These are phyloP conservation scores for Hemicordylus capensis DNA, from an alignment of 2,113 vertebrate species.

Conservation along the genomic window DNA sequence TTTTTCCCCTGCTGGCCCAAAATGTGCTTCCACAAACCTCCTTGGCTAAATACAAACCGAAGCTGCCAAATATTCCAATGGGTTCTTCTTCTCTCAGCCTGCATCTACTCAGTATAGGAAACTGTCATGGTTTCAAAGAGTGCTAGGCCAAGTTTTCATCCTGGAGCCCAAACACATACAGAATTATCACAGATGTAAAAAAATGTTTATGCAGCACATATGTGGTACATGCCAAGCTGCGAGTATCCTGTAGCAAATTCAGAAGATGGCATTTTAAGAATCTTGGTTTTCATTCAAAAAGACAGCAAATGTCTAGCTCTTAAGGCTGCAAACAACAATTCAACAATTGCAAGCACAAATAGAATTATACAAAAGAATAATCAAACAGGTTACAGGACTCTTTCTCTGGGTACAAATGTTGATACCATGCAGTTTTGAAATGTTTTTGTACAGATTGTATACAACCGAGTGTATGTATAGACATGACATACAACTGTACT, in stretches of 20 bases:
- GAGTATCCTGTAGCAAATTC: not conserved
- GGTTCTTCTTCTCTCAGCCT: not conserved
- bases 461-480: not conserved
- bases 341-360: not conserved
- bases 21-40: not conserved
- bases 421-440: not conserved
- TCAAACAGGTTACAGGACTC: not conserved
- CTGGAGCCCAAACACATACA: not conserved
- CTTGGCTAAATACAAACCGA: not conserved
- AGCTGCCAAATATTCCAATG: not conserved
- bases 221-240: not conserved
- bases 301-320: not conserved
- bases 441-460: not conserved
- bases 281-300: not conserved
- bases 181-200: not conserved
- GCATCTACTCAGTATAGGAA: not conserved
- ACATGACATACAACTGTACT: not conserved
- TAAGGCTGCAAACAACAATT: not conserved
- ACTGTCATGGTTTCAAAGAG: not conserved
- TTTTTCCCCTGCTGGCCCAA: fast-evolving
- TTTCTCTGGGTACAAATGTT: not conserved
- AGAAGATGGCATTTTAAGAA: not conserved
- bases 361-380: not conserved
- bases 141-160: not conserved
- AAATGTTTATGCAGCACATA: not conserved